These are phyloP conservation scores for Papilio demoleus DNA, from an alignment of 2,888 invertebrate genomes.

Conservation along the genomic window DNA sequence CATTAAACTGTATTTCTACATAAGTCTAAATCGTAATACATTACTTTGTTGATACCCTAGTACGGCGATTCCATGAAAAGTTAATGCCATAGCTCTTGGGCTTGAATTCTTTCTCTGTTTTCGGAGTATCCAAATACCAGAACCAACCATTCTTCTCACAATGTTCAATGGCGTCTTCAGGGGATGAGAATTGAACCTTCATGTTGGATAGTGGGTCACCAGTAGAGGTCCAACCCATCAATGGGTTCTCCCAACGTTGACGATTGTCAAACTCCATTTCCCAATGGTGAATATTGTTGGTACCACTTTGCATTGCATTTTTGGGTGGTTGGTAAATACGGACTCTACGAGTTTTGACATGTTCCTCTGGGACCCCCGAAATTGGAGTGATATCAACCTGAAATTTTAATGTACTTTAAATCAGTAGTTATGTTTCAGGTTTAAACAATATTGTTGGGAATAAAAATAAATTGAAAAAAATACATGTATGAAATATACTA, in stretches of 20 bases:
- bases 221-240: slow-evolving; percentile 98
- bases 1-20: slow-evolving; percentile 31
- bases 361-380: slow-evolving; percentile 95
- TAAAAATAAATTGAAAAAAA: no score
- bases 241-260: slow-evolving; percentile 99
- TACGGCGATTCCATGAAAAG: slow-evolving; percentile 98
- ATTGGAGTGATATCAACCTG: slow-evolving; percentile 88
- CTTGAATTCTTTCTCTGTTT: slow-evolving; percentile 87
- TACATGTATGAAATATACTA: no score
- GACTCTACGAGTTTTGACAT: slow-evolving; percentile 91
- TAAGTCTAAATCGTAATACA: slow-evolving; percentile 27
- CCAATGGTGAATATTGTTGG: slow-evolving; percentile 94
- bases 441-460: no score
- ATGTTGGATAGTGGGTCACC: slow-evolving; percentile 98
- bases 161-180: slow-evolving; percentile 94
- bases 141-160: slow-evolving; percentile 98
- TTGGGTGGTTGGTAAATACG: slow-evolving; percentile 96
- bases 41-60: slow-evolving; percentile 97
- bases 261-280: slow-evolving; percentile 97
- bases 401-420: slow-evolving; percentile 44
- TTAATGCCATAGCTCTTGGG: slow-evolving; percentile 97
- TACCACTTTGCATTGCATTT: slow-evolving; percentile 99
- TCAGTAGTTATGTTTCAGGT: no score
- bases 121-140: slow-evolving; percentile 92
- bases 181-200: slow-evolving; percentile 89